Evolutionary conservation across 2,113 vertebrate species (phyloP).

Genomic region (Maccullochella peelii): DNA sequence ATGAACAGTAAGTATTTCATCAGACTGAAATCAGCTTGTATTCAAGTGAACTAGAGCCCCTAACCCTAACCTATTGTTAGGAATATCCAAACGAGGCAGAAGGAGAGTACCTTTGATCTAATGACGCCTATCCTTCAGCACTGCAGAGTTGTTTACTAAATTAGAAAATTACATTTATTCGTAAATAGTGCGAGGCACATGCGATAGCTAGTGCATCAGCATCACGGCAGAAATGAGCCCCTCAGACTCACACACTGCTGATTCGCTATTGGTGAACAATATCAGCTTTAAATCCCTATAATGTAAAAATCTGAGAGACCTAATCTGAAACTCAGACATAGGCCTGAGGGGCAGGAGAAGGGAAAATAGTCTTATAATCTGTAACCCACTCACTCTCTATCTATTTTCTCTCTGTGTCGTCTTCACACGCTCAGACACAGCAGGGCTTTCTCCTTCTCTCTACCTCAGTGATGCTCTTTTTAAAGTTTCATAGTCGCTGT

Average conservation of each 20-base stretch:
- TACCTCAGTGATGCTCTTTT: slow-evolving; percentile 34
- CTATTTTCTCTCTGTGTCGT: slow-evolving; percentile 27
- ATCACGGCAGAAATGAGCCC: slow-evolving; percentile 50
- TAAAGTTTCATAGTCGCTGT: slow-evolving; percentile 51
- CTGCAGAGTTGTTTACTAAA: slow-evolving; percentile 68
- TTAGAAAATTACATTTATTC: slow-evolving; percentile 67
- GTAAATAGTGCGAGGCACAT: slow-evolving; percentile 19
- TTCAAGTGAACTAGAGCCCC: slow-evolving; percentile 53
- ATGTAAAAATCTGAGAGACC: slow-evolving; percentile 69
- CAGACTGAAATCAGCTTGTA: slow-evolving; percentile 56
- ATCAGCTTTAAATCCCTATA: slow-evolving; percentile 54
- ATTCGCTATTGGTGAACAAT: slow-evolving; percentile 49
- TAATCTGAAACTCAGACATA: slow-evolving; percentile 60
- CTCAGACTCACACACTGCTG: slow-evolving; percentile 43
- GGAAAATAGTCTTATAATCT: slow-evolving; percentile 51
- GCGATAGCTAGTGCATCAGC: slow-evolving; percentile 48
- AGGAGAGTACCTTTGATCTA: slow-evolving; percentile 65
- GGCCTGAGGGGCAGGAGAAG: slow-evolving; percentile 42
- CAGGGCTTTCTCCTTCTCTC: slow-evolving; percentile 20
- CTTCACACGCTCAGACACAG: slow-evolving; percentile 18
- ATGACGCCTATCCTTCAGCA: slow-evolving; percentile 50
- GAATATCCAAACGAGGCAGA: slow-evolving; percentile 32
- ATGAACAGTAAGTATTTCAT: slow-evolving; percentile 56
- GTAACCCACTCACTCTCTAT: slow-evolving; percentile 41
- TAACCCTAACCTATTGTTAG: too few relatives aligned